These are phyloP conservation scores for Rousettus madagascariensis DNA, from an alignment of 2,797 vertebrate genomes.

Conservation along the genomic window DNA sequence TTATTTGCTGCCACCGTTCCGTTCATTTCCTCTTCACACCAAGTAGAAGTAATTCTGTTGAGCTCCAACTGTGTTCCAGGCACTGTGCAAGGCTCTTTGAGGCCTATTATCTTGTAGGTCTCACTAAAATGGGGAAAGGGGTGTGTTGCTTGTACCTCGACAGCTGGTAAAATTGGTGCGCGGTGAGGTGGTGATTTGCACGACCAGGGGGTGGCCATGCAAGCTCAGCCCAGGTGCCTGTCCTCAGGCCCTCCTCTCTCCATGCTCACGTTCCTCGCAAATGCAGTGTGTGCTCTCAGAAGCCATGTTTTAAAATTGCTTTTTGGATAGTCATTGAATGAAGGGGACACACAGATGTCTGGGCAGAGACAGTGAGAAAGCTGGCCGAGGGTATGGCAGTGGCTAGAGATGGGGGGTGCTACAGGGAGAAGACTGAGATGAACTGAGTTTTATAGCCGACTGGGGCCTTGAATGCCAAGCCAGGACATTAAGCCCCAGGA, in stretches of 20 bases:
- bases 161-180: fast-evolving
- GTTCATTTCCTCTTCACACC: background rate
- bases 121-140: background rate
- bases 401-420: background rate
- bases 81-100: background rate
- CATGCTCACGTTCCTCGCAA: fast-evolving
- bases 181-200: fast-evolving
- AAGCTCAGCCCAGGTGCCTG: too few relatives aligned
- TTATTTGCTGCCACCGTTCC: too few relatives aligned
- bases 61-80: background rate
- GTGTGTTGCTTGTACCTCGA: fast-evolving
- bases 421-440: fast-evolving
- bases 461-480: background rate
- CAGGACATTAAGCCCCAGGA: fast-evolving
- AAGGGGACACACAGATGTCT: background rate
- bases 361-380: background rate
- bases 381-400: background rate
- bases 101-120: background rate
- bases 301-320: background rate
- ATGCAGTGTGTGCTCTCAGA: fast-evolving
- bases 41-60: fast-evolving
- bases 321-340: background rate
- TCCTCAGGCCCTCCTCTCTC: background rate
- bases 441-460: too few relatives aligned
- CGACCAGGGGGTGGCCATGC: fast-evolving